These are phyloP conservation scores for Ptilorrhoa leucosticta DNA, from an alignment of 2,113 vertebrate species.

Conservation along the genomic window DNA sequence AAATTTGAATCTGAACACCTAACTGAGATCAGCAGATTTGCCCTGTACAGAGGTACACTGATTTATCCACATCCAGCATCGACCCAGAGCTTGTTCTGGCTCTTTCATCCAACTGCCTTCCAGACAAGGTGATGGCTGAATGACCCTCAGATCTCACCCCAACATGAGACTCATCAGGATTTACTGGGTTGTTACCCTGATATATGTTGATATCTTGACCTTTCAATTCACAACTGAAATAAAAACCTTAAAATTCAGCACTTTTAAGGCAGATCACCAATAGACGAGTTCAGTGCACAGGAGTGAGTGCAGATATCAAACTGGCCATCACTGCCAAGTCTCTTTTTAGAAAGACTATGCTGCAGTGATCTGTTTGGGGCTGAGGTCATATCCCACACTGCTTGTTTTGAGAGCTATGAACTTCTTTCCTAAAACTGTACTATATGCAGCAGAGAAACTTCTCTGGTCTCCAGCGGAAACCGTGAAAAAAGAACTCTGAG, in stretches of 20 bases:
- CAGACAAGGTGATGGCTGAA: neutral
- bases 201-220: neutral
- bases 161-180: neutral
- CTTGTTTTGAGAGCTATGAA: neutral
- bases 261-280: neutral
- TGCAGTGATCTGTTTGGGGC: neutral
- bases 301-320: neutral
- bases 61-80: neutral
- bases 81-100: neutral
- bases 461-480: neutral
- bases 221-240: neutral
- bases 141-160: neutral
- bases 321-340: neutral
- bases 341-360: neutral
- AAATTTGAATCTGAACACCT: neutral
- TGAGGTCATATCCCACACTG: neutral
- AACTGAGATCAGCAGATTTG: neutral
- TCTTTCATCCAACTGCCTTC: neutral
- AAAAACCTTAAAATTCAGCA: neutral
- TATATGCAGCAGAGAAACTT: neutral
- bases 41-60: neutral
- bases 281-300: neutral
- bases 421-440: neutral
- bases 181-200: neutral
- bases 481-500: neutral